Evolutionary conservation across 1,140 invertebrate genomes (phyloP).

Genomic region (Polyergus mexicanus): DNA sequence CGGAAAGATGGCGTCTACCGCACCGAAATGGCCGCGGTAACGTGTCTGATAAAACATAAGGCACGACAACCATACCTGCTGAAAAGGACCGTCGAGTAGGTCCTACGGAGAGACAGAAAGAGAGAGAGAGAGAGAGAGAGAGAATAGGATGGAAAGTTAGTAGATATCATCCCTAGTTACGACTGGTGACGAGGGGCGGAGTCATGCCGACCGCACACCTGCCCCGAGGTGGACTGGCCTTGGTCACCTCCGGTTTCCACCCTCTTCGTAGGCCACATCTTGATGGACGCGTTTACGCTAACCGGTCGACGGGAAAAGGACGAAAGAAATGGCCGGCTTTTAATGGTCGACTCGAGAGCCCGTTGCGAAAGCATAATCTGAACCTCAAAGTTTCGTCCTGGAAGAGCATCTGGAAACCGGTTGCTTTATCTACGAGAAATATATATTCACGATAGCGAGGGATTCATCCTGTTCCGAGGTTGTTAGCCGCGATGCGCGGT

Average conservation of each 20-base stretch:
- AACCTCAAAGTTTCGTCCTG: constrained; percentile 21
- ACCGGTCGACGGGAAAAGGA: constrained; percentile 54
- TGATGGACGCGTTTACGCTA: constrained; percentile 73
- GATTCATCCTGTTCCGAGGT: neutral
- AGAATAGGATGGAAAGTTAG: constrained; percentile 68
- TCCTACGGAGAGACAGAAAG: constrained; percentile 2
- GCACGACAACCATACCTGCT: constrained; percentile 56
- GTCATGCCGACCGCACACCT: constrained; percentile 81
- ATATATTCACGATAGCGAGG: constrained; percentile 35
- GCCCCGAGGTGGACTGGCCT: constrained; percentile 78
- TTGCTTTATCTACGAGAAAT: constrained; percentile 56
- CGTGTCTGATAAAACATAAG: constrained; percentile 74
- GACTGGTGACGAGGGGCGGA: constrained; percentile 85
- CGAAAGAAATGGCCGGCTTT: constrained; percentile 68
- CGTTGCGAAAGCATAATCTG: constrained; percentile 17
- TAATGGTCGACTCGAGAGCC: constrained; percentile 63
- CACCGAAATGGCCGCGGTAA: constrained; percentile 79
- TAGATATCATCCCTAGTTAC: constrained; percentile 84
- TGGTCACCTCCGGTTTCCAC: constrained; percentile 71
- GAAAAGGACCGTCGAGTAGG: constrained; percentile 76
- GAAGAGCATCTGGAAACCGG: constrained; percentile 75
- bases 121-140: constrained; percentile 29
- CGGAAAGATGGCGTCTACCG: constrained; percentile 79
- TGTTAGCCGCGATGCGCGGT: constrained; percentile 18
- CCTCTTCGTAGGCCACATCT: constrained; percentile 69